Conservation (phyloP, 2,888 invertebrate species). For the Heliconius ismenius region DNA sequence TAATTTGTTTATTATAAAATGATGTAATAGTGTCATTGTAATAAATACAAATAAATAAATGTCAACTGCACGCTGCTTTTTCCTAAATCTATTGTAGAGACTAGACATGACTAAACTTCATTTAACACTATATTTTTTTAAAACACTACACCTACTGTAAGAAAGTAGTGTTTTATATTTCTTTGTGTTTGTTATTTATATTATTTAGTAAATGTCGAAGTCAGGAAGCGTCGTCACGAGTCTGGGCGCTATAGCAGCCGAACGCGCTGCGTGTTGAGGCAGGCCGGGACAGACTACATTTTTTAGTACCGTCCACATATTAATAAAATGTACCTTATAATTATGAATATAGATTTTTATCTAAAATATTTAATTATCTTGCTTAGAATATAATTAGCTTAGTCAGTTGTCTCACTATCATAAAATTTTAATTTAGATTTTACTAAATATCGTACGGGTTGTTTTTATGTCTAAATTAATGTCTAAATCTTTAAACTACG, state of each 20-base stretch:
- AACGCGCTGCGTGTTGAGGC: slow-evolving; percentile 76
- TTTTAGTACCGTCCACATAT: slow-evolving; percentile 58
- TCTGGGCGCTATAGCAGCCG: slow-evolving; percentile 49
- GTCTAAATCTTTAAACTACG: background rate
- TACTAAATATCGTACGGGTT: background rate
- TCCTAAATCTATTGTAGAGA: background rate
- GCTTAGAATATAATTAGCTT: background rate
- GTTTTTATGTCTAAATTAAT: background rate
- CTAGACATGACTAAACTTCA: background rate
- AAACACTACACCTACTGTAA: background rate
- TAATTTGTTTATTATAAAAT: slow-evolving; percentile 15
- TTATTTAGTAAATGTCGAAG: slow-evolving; percentile 45
- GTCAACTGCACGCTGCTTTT: background rate
- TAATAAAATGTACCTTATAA: slow-evolving; percentile 9
- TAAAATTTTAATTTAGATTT: background rate
- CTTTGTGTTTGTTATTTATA: slow-evolving; percentile 44
- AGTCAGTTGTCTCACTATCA: too few relatives aligned
- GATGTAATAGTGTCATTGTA: background rate
- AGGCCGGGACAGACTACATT: slow-evolving; percentile 63
- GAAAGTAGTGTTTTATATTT: slow-evolving; percentile 12
- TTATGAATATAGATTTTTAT: background rate
- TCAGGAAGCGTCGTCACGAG: slow-evolving; percentile 47
- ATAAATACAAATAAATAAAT: background rate
- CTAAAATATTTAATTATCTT: background rate
- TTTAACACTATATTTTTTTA: background rate